phyloP scores from a whole-genome alignment of 2,113 vertebrate genomes.

The Ceratotherium simum region DNA sequence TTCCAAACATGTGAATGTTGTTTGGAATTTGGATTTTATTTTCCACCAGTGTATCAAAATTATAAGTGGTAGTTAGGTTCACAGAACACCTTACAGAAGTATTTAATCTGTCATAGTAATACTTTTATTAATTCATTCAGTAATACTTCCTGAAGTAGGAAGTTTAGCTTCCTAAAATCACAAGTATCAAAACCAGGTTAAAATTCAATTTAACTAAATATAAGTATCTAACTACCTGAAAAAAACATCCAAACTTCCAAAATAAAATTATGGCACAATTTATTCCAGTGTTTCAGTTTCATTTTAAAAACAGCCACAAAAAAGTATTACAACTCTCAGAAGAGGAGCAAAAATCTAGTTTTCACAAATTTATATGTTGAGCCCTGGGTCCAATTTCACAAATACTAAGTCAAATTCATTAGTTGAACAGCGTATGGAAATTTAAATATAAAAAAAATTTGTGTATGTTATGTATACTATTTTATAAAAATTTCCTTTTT shows the following conservation, averaged over 20 bases:
- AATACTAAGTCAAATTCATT: background rate
- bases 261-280: background rate
- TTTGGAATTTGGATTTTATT: background rate
- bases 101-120: background rate
- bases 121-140: no score
- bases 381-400: background rate
- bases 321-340: background rate
- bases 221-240: background rate
- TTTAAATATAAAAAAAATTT: background rate
- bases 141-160: background rate
- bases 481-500: background rate
- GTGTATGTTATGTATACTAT: background rate
- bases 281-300: background rate
- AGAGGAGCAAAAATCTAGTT: background rate
- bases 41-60: background rate
- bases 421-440: background rate
- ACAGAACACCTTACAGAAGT: background rate
- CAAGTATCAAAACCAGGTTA: conserved; percentile 41
- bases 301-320: background rate
- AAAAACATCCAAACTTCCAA: background rate
- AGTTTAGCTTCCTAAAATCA: background rate
- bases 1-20: background rate
- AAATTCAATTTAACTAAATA: conserved; percentile 9
- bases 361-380: background rate
- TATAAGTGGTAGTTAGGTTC: background rate